Base-by-base conservation (phyloP, 2,888 invertebrate genomes). In the Carterocephalus palaemon region DNA sequence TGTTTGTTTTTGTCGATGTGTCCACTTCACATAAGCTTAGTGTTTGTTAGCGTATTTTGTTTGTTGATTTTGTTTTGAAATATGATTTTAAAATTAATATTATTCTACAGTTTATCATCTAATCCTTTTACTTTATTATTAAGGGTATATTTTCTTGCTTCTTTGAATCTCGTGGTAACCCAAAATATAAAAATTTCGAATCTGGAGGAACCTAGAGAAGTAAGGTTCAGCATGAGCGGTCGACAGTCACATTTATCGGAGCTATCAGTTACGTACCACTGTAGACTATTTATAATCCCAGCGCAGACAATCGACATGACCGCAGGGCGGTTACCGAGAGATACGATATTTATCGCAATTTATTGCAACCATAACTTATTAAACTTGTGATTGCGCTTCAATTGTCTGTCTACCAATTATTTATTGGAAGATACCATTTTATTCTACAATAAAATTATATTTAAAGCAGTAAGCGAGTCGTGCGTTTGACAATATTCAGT, bases 321-420 rank as follows among this genome's bases (percentile, higher is more conserved):
- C 32, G 34, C 46, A 23, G 38, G 46, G 34, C 37, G 29, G 36
- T n/a, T n/a, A n/a, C n/a, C n/a, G n/a, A 22, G 32, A 46, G 50
- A 53, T 51, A 49, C 22, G 50, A 53, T 51, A 49, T 22, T 49
- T 52, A 53, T 56, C 56, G 40, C 26, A 32, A 36, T 47, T 54
- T 53, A 56, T 48, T 53, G 48, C 50, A 23, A 46, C 51, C 48
- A 52, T 54, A 55, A 51, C 40, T 56, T 48, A 49, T 29, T 26
- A 22, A 38, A 22, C 46, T 48, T 39, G 46, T 20, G 6, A 32
- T 39, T 37, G 41, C 45, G 39, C 46, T 46, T 50, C 45, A 49
- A 47, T 50, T 46, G 46, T 46, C 47, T 46, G 32, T 42, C 46
- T 38, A 49, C 40, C 32, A 41, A 37, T 48, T 46, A 46, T 50